Evolutionary conservation across 2,113 vertebrate genomes (phyloP), one percentile per base, ranked within the genome.

Genomic region (Panthera leo): DNA sequence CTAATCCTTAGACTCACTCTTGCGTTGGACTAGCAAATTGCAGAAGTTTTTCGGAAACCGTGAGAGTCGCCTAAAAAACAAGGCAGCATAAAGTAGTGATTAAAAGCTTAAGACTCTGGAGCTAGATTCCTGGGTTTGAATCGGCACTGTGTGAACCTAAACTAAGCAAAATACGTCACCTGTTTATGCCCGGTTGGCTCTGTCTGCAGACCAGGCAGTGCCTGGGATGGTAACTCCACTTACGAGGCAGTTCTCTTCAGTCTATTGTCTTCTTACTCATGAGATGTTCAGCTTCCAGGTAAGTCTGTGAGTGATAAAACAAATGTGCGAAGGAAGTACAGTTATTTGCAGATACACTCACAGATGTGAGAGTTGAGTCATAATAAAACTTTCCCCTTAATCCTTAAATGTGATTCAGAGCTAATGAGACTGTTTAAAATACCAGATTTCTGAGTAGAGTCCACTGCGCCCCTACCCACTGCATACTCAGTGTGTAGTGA

Each of bases 1-100:
- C 68, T 70, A 7, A 55, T 70, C 67, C 31, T 42, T 48, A 42
- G 61, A 61, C 53, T 79, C 55, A 11, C 14, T 80, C 84, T 80
- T 71, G 18, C 42, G 7, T 76, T 68, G 58, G 78, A 68, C 73
- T 65, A 89, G 42, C 19, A 87, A 84, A 85, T 84, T 12, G 36
- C 13, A 2, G 31, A 79, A 55, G 29, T 27, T 79, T 89, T 55
- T 29, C 42, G 84, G 61, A 79, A 36, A 36, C 15, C 67, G 11
- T 3, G 16, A n/a, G 83, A 79, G 23, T 25, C 31, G 16, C 11
- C 21, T 21, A 29, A 51, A 65, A 53, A 39, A 5, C 34, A 65
- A 16, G 12, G 34, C 29, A 39, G 8, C n/a, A 8, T 18, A 29
- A 39, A 2, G 0, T 0, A 7, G 48, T 15, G 34, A 82, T 65